phyloP scores from a whole-genome alignment of 1,140 invertebrate species.

The Panulirus ornatus region DNA sequence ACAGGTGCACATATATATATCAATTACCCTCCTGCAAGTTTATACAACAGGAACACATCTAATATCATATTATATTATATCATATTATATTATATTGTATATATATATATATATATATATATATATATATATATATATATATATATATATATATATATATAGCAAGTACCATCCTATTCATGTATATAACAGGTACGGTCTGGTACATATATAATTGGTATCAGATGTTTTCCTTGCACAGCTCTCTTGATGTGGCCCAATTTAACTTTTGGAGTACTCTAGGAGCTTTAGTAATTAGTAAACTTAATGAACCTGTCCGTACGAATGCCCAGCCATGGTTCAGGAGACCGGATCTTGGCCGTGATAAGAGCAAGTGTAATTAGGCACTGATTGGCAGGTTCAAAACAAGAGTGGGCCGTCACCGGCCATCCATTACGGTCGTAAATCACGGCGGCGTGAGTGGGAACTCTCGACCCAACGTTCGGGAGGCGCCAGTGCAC shows the following conservation, averaged over 20 bases:
- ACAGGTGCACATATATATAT: no score
- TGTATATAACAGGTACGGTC: slow-evolving; percentile 6
- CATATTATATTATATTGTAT: no score
- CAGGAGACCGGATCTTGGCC: slow-evolving; percentile 65
- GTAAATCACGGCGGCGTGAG: slow-evolving; percentile 34
- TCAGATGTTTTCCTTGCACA: slow-evolving; percentile 36
- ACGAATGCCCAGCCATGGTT: slow-evolving; percentile 69
- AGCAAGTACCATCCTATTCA: no score
- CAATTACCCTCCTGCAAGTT: no score
- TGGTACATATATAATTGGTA: slow-evolving; percentile 52
- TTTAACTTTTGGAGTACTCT: slow-evolving; percentile 71
- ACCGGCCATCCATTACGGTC: slow-evolving; percentile 40
- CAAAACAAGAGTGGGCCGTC: slow-evolving; percentile 58
- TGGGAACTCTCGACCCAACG: slow-evolving; percentile 55
- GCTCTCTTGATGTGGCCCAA: slow-evolving; percentile 57
- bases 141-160: neutral
- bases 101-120: no score
- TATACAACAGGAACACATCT: no score
- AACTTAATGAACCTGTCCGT: slow-evolving; percentile 72
- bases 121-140: no score
- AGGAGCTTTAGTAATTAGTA: slow-evolving; percentile 71
- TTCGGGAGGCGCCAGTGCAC: neutral
- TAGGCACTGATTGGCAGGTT: slow-evolving; percentile 71
- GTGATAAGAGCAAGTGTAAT: slow-evolving; percentile 73
- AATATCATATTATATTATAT: no score